A percentile compares a stretch with the other conserved stretches of the same genome.
Conservation (phyloP, 1,140 invertebrate genomes). For the Drosophila prosaltans region DNA sequence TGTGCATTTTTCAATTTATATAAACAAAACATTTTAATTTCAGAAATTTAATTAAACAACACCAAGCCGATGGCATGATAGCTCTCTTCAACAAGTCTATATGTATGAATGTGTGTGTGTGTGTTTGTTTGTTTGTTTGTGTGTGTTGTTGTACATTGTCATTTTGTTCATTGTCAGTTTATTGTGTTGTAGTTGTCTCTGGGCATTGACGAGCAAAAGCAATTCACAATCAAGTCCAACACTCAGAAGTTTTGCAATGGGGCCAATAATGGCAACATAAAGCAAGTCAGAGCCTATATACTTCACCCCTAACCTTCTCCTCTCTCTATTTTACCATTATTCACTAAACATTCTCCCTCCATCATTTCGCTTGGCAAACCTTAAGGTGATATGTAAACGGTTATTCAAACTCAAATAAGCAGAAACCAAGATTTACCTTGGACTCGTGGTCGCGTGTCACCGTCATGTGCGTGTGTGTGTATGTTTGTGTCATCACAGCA, state of each 20-base stretch:
- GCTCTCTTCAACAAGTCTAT: constrained; percentile 14
- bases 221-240: constrained; percentile 34
- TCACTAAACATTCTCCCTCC: too few species aligned
- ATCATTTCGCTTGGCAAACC: not conserved
- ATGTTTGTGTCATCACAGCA: constrained; percentile 9
- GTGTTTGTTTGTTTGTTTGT: not conserved
- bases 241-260: constrained; percentile 24
- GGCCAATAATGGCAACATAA: constrained; percentile 46
- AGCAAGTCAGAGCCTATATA: not conserved
- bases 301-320: not conserved
- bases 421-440: not conserved
- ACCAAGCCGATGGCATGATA: constrained; percentile 56
- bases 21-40: constrained; percentile 83
- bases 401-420: not conserved
- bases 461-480: not conserved
- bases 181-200: constrained; percentile 39
- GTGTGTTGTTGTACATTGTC: constrained; percentile 1
- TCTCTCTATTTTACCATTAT: not conserved
- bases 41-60: constrained; percentile 83
- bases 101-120: not conserved
- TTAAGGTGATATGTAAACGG: not conserved
- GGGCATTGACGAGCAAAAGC: constrained; percentile 36
- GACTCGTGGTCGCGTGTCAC: not conserved
- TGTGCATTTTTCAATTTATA: constrained; percentile 82
- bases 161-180: constrained; percentile 9